These are phyloP conservation scores for Diprion similis DNA, from an alignment of 1,140 invertebrate species.

Conservation along the genomic window DNA sequence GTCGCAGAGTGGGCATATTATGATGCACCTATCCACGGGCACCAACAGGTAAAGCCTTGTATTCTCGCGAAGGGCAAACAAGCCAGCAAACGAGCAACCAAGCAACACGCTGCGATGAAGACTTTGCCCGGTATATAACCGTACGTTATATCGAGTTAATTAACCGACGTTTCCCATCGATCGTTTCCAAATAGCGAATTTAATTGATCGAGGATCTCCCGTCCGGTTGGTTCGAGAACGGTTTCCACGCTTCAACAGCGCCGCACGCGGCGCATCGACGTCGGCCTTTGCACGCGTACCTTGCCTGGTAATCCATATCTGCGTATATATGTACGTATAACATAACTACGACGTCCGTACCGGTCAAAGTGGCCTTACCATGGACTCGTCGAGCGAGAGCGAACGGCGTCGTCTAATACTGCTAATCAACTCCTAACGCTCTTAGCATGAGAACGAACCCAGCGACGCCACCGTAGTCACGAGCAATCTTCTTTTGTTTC, in stretches of 20 bases:
- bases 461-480: not conserved
- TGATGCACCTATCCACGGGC: too few relatives aligned
- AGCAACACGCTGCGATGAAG: too few relatives aligned
- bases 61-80: too few relatives aligned
- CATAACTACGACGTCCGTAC: not conserved
- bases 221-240: not conserved
- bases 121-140: too few relatives aligned
- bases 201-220: conserved; percentile 5
- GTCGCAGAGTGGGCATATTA: too few relatives aligned
- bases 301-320: not conserved
- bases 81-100: too few relatives aligned
- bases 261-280: not conserved
- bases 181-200: conserved; percentile 1
- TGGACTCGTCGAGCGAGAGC: not conserved
- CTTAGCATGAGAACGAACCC: not conserved
- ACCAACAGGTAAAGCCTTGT: too few relatives aligned
- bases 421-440: conserved; percentile 5
- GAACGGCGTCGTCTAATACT: not conserved
- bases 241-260: conserved; percentile 1
- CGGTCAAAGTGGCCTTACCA: not conserved
- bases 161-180: not conserved
- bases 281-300: not conserved
- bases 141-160: not conserved
- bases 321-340: not conserved
- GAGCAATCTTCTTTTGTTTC: conserved; percentile 3